These are phyloP conservation scores for Drosophila parabipectinata DNA, from an alignment of 1,140 invertebrate species.

Conservation along the genomic window DNA sequence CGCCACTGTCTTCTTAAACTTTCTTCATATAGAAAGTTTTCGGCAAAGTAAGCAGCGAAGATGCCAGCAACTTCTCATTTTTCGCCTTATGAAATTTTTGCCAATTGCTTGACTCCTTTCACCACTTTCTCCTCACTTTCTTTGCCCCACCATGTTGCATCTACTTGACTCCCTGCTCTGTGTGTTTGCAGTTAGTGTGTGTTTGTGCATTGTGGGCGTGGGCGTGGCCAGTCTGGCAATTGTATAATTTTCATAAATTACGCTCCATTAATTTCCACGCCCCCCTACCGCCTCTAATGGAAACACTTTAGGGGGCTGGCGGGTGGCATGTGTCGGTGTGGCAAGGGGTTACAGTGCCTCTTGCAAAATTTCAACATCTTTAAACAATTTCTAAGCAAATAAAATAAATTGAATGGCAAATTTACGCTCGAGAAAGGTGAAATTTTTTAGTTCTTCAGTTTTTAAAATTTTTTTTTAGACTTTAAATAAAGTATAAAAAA, in stretches of 20 bases:
- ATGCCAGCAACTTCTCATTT: constrained; percentile 34
- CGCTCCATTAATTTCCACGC: constrained; percentile 57
- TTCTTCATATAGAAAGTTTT: constrained; percentile 61
- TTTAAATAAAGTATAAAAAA: too few relatives aligned
- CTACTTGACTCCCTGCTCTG: background rate
- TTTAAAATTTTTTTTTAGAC: too few relatives aligned
- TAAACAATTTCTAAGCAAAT: constrained; percentile 21
- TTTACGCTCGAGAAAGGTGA: background rate
- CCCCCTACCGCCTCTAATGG: constrained; percentile 26
- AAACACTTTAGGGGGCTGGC: constrained; percentile 20
- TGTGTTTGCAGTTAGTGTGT: constrained; percentile 1
- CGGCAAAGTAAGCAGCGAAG: constrained; percentile 56
- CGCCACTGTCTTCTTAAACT: constrained; percentile 25
- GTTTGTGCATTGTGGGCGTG: constrained; percentile 41
- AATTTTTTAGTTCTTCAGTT: too few relatives aligned
- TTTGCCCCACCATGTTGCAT: constrained; percentile 16
- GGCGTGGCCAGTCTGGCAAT: constrained; percentile 54
- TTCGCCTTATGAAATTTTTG: constrained; percentile 37
- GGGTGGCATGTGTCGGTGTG: too few relatives aligned
- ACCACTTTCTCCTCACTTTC: background rate
- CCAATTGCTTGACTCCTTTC: constrained; percentile 10
- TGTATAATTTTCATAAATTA: constrained; percentile 67
- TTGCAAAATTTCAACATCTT: constrained; percentile 13
- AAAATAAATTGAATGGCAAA: constrained; percentile 26
- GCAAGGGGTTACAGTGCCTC: constrained; percentile 23